Evolutionary conservation across 2,113 vertebrate species (phyloP), one percentile per base, ranked within the genome.

Genomic region (Dryoscopus gambensis): DNA sequence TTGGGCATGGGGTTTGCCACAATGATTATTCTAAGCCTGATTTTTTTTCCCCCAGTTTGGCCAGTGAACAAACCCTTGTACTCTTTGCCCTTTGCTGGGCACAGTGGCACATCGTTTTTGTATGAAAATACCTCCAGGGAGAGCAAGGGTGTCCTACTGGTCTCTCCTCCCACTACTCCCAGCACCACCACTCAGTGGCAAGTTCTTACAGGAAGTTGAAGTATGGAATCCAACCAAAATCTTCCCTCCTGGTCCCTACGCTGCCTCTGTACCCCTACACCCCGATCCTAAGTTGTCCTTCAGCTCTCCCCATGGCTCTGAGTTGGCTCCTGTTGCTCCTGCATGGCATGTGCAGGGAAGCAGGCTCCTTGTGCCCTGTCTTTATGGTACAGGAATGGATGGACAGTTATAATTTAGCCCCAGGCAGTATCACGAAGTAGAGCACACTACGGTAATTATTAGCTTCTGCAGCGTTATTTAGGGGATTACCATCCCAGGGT

Each of bases 381-480:
- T 68, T 87, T 69, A 37, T 10, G n/a, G 44, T 4, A 31, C 40
- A 73, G n/a, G 2, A 89, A 57, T 10, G 44, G 59, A 68, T 18
- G 76, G 93, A 47, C 80, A 91, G 93, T 57, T 87, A 46, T 25
- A 62, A 81, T 92, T 89, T 39, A 96, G 90, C 84, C 91, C 87
- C 49, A 71, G 89, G 83, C 90, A 84, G 65, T 79, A 63, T 49
- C 56, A 13, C 50, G 63, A 93, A 94, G 94, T 94, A 97, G 97
- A 94, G 55, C 94, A 96, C 95, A 81, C 55, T 81, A 22, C 90
- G 95, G 94, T 96, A 92, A 97, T 97, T 69, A 57, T 85, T 90
- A 92, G 87, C 88, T 87, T 93, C 92, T 79, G 95, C 90, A 63
- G 83, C 65, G 31, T 97, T 98, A 96, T 97, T 97, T 96, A 96